Evolutionary conservation across 2,113 vertebrate genomes (phyloP).

Genomic region (Dipodomys spectabilis): DNA sequence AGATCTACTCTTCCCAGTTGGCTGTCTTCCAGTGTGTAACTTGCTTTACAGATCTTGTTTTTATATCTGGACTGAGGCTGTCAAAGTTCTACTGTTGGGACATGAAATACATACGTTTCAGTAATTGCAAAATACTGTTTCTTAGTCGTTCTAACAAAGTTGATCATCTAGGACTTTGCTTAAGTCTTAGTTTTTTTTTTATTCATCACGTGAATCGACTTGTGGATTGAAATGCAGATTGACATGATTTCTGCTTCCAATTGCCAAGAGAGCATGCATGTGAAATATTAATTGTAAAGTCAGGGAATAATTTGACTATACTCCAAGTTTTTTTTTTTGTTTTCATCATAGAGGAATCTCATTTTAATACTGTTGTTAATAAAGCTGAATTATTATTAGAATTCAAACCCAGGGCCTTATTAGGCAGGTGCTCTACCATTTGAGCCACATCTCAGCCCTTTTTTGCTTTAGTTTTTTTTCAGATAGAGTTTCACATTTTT

Average conservation of each 20-base stretch:
- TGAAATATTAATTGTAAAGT: slow-evolving; percentile 21
- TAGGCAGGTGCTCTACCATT: too few species aligned
- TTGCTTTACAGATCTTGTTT: slow-evolving; percentile 56
- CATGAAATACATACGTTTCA: slow-evolving; percentile 46
- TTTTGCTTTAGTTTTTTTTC: too few species aligned
- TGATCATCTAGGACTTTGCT: slow-evolving; percentile 24
- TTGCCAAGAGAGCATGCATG: neutral
- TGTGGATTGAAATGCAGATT: neutral
- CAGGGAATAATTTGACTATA: neutral
- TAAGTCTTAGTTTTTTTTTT: neutral
- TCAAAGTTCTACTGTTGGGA: slow-evolving; percentile 46
- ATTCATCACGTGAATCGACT: too few species aligned
- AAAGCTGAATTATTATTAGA: neutral
- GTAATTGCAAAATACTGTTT: slow-evolving; percentile 32
- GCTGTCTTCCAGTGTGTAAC: neutral
- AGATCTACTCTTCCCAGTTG: neutral
- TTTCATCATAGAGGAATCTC: neutral
- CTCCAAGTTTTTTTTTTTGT: neutral
- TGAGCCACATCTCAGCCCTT: too few species aligned
- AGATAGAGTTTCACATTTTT: too few species aligned
- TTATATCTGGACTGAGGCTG: slow-evolving; percentile 22
- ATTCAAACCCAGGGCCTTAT: too few species aligned
- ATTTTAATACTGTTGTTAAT: slow-evolving; percentile 5
- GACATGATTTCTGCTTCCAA: neutral
- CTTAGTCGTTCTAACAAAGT: slow-evolving; percentile 42